A percentile compares a stretch with the other conserved stretches of the same genome.
These are phyloP conservation scores for Nothocercus nigrocapillus DNA, from an alignment of 2,113 vertebrate species.

Conservation along the genomic window DNA sequence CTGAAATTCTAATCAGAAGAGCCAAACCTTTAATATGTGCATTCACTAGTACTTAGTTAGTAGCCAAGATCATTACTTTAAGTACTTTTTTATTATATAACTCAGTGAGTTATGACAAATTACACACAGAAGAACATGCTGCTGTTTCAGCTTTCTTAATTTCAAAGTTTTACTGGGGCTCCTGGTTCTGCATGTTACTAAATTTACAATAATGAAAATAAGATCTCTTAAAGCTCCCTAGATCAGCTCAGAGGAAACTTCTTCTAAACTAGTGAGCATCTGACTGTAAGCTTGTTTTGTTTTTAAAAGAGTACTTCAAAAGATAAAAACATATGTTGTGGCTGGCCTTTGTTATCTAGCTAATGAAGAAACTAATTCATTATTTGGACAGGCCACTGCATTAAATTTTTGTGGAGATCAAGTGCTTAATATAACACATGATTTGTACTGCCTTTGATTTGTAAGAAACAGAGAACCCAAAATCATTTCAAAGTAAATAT, in stretches of 20 bases:
- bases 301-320: constrained; percentile 57
- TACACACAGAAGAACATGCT: neutral
- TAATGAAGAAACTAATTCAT: constrained; percentile 19
- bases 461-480: neutral
- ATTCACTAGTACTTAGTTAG: neutral
- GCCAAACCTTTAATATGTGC: neutral
- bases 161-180: constrained; percentile 20
- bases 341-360: neutral
- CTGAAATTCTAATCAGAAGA: neutral
- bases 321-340: constrained; percentile 29
- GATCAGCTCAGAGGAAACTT: constrained; percentile 14
- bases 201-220: constrained; percentile 7
- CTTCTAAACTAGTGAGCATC: constrained; percentile 20
- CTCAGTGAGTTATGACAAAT: neutral
- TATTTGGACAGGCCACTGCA: constrained; percentile 22
- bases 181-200: neutral
- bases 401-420: neutral
- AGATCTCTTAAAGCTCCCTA: constrained; percentile 32
- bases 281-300: neutral
- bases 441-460: constrained; percentile 8
- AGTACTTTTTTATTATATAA: neutral
- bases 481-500: constrained; percentile 40
- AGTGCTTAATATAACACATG: neutral
- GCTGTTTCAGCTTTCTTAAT: neutral
- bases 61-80: neutral